Base-by-base conservation (phyloP, 2,113 vertebrate species). In the Austrofundulus limnaeus region DNA sequence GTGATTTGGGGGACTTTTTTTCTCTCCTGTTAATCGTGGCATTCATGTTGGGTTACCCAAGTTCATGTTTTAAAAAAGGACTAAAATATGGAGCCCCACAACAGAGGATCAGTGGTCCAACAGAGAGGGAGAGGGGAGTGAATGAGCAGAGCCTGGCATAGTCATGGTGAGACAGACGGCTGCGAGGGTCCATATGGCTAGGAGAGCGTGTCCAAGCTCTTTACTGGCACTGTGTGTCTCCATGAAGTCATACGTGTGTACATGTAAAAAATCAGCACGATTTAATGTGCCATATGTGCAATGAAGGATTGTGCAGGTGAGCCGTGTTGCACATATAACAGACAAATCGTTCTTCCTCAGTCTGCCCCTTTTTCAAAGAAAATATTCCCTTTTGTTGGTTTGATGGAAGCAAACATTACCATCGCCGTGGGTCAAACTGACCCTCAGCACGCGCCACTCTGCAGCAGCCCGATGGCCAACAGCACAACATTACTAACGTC, bases 151-250 rank as follows among this genome's bases (percentile, higher is more conserved):
- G 47, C 72, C 80, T 90, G 89, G 89, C 88, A 82, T 11, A 5
- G 17, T 38, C 55, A 56, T 57, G 72, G 52, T 46, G 48, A 75
- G 81, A 85, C 89, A 90, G 89, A 90, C 89, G 89, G 89, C 78
- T 61, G 1, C 21, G 78, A 85, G 76, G 65, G 84, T 78, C 89
- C 86, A 86, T 88, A 84, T 85, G 88, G 82, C 69, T 45, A 43
- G 49, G 51, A 52, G 76, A 69, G 66, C 25, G 75, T 78, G 76
- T 72, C 82, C 80, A 81, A 78, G 68, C 52, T 4, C 48, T 86
- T 61, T 53, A 28, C 11, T 82, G 76, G 74, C 66, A 61, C 71
- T 66, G 66, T 70, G 65, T 71, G 48, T 77, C 66, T 52, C 62
- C 54, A 68, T 58, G 68, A 61, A 67, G 9, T 12, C 60, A 52